Evolutionary conservation across 1,140 invertebrate species (phyloP).

Genomic region (Oedothorax gibbosus): DNA sequence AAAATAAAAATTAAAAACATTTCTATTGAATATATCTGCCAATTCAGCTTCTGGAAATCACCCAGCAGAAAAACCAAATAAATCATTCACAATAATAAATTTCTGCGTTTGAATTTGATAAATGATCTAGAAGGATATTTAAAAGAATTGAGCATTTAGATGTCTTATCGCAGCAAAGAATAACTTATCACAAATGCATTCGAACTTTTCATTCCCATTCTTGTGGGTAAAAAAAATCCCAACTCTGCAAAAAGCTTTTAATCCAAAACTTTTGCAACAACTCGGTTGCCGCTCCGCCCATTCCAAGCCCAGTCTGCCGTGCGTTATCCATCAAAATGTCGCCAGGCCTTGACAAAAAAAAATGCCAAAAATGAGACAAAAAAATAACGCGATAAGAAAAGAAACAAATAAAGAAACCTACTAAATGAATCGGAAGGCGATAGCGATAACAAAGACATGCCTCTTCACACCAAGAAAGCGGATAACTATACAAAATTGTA

Average conservation of each 20-base stretch:
- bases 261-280: slow-evolving; percentile 14
- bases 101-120: too few species aligned
- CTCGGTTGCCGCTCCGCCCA: not conserved
- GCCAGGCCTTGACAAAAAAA: not conserved
- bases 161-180: too few species aligned
- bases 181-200: too few species aligned
- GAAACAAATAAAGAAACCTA: slow-evolving; percentile 53
- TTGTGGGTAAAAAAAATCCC: not conserved
- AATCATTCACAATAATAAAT: too few species aligned
- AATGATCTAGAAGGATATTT: too few species aligned
- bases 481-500: slow-evolving; percentile 38
- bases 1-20: too few species aligned
- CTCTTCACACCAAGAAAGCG: slow-evolving; percentile 40
- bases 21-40: too few species aligned
- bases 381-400: slow-evolving; percentile 1
- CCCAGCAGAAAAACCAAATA: too few species aligned
- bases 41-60: too few species aligned
- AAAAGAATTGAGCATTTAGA: too few species aligned
- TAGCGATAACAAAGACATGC: slow-evolving; percentile 55
- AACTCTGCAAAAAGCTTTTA: slow-evolving; percentile 1
- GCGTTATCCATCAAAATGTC: slow-evolving; percentile 47
- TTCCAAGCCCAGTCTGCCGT: not conserved
- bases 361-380: too few species aligned
- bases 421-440: slow-evolving; percentile 59
- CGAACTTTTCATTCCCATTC: not conserved